A percentile compares a stretch with the other conserved stretches of the same genome.
These are phyloP conservation scores for Callyntrura sp. DNA, from an alignment of 2,888 invertebrate species.

Conservation along the genomic window DNA sequence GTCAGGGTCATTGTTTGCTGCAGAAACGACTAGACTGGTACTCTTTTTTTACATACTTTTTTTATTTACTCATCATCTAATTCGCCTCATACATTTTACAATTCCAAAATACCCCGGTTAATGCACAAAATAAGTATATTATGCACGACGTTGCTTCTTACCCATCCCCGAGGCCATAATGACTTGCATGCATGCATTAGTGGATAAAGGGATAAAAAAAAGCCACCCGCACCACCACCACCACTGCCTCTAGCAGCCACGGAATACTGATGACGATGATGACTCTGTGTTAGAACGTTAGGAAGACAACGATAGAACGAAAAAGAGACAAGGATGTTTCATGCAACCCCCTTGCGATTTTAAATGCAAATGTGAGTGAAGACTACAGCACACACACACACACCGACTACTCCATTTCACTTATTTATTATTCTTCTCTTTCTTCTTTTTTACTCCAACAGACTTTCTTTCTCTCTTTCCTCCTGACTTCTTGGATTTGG, in stretches of 20 bases:
- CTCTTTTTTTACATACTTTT: no score
- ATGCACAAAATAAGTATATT: conserved; percentile 22
- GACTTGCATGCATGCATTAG: conserved; percentile 69
- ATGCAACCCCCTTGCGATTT: conserved; percentile 77
- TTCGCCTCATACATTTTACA: conserved; percentile 25
- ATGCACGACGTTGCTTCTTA: conserved; percentile 23
- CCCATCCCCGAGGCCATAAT: conserved; percentile 62
- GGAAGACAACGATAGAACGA: background rate
- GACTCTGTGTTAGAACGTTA: background rate
- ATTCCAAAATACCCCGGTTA: conserved; percentile 16
- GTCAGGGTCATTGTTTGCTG: conserved; percentile 43
- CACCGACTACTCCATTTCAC: conserved; percentile 49
- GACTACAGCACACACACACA: background rate
- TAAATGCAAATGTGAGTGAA: conserved; percentile 81
- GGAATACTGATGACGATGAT: conserved; percentile 68
- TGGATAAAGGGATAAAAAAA: conserved; percentile 31
- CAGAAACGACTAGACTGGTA: conserved; percentile 24
- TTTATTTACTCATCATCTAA: conserved; percentile 13
- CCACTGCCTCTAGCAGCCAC: conserved; percentile 40
- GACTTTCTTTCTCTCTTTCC: background rate
- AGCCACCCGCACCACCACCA: conserved; percentile 46
- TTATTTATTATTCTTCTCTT: conserved; percentile 71
- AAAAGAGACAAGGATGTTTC: conserved; percentile 46
- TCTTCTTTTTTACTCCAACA: background rate
- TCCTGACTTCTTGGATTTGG: conserved; percentile 43